These are phyloP conservation scores for Eurystomus gularis DNA, from an alignment of 2,113 vertebrate genomes.

Conservation along the genomic window DNA sequence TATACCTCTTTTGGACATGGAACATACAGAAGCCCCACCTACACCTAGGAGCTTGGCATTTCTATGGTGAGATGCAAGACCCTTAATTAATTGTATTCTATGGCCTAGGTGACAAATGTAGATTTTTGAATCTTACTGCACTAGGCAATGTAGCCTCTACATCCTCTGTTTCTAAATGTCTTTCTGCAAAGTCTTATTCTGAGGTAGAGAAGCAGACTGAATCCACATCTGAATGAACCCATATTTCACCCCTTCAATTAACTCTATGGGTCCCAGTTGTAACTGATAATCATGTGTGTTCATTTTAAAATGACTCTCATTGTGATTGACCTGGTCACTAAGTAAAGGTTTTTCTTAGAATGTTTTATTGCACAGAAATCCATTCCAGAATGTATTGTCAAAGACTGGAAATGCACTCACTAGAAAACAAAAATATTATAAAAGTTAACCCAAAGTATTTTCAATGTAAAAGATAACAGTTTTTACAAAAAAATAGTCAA, in stretches of 20 bases:
- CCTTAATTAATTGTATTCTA: background rate
- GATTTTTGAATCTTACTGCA: background rate
- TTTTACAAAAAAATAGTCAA: background rate
- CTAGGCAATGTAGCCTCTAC: background rate
- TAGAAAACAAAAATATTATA: background rate
- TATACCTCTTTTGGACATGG: background rate
- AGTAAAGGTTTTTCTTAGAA: background rate
- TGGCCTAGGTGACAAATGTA: background rate
- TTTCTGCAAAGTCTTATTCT: background rate
- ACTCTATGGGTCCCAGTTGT: background rate
- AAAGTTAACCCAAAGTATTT: background rate
- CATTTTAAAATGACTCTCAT: background rate
- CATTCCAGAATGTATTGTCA: background rate
- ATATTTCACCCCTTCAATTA: background rate
- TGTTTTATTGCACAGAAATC: background rate
- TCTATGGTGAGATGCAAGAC: accelerated
- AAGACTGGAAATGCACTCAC: background rate
- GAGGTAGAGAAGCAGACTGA: background rate
- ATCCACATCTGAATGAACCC: background rate
- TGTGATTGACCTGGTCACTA: background rate
- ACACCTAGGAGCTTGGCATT: background rate
- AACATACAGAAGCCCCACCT: background rate
- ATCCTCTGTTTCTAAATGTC: background rate
- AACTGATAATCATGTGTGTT: background rate
- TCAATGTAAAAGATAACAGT: background rate